Evolutionary conservation across 2,797 vertebrate species (phyloP), one percentile per base, ranked within the genome.

Genomic region (Pseudomugil gertrudae): DNA sequence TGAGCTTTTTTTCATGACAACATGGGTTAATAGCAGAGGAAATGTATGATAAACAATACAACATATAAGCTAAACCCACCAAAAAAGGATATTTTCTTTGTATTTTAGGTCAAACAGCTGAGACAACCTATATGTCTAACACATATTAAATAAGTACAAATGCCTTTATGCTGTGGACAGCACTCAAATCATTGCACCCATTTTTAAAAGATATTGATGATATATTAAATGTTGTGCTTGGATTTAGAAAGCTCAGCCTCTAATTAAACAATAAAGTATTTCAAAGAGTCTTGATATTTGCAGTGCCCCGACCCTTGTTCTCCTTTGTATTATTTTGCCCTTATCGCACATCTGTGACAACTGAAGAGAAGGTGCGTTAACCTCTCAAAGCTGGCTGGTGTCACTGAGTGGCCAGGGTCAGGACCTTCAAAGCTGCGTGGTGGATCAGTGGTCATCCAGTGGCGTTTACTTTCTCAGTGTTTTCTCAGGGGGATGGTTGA

Each of bases 381-480:
- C 90, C 89, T 79, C 79, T 82, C 50, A 69, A 83, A 79, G 80
- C 80, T 73, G 71, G 60, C 57, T 30, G 15, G 87, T 90, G 90
- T 91, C 90, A 89, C 58, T n/a, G 79, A 83, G 65, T 43, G 85
- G 84, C 86, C 85, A 30, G 48, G 84, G 87, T 86, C 84, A 75
- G 63, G 53, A 61, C 71, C 90, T 90, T 92, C 84, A 93, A 92
- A 93, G 91, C 89, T 69, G 76, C 85, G 87, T 87, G 83, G 89
- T 52, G 82, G 88, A 90, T 93, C 90, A 90, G 79, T 50, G 87
- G 87, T 86, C 88, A 85, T 76, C 30, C 74, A 85, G 64, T 63
- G 53, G 43, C 61, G 72, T 86, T 83, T 80, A 81, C 83, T 91
- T 90, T 90, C 90, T 80, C 85, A 35, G 33, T 14, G 48, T 52